Base-by-base conservation (phyloP, 2,888 invertebrate species). In the Brenthis ino region DNA sequence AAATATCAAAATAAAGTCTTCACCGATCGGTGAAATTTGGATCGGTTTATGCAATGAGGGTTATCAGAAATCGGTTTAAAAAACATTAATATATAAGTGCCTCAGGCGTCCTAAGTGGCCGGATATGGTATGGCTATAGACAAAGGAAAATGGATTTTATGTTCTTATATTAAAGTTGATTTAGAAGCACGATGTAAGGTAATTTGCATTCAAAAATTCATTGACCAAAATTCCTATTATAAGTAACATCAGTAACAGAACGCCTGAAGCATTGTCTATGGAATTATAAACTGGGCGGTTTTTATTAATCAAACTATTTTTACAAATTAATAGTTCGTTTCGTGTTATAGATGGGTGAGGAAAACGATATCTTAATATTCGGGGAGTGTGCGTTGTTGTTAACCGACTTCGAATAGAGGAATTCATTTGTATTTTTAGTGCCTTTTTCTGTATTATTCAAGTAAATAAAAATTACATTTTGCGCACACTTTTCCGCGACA, bases 151-250 rank as follows among this genome's bases (percentile, higher is more conserved):
- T 43, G 33, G 43, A 33, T 2, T 13, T 16, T 70, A 71, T 66
- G 0, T 2, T 3, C 0, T 12, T 24, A 1, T 0, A 0, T 57
- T 80, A 81, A 69, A 74, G 76, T 77, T 63, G 3, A 77, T 51
- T 71, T 76, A 84, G 33, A 12, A 20, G 65, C 57, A 66, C 73
- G 73, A 1, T 16, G 0, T 0, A 1, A 13, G 53, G 73, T 80
- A 81, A 87, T 91, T 90, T 88, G 87, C 88, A 91, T 92, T 85
- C 83, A 81, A 84, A 85, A 87, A 89, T 87, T 86, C 91, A 90
- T 87, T 90, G 88, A 91, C 85, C 83, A 85, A 89, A 90, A 89
- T 91, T 89, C 85, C 88, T 88, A 91, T 89, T 83, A 84, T 71
- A 71, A 71, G 80, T 80, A 83, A 79, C 85, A 86, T 84, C 85